phyloP scores from a whole-genome alignment of 2,797 vertebrate species.

The Rhabdophis nuchalis region DNA sequence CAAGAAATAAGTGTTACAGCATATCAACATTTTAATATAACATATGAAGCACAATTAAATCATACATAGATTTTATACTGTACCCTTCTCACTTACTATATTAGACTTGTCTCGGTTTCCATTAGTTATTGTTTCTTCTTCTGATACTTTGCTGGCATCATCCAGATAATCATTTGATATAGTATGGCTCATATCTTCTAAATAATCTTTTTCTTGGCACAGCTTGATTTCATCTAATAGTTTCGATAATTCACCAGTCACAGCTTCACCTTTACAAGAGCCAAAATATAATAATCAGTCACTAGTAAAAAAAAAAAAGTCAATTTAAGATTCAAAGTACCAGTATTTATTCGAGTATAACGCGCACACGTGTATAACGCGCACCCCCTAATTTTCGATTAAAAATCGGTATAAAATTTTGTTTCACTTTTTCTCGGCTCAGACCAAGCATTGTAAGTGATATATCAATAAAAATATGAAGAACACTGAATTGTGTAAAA shows the following conservation, averaged over 20 bases:
- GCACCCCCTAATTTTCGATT: too few species aligned
- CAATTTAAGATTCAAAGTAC: slow-evolving; percentile 30
- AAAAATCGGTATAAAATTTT: too few species aligned
- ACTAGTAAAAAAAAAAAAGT: slow-evolving; percentile 32
- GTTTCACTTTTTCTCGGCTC: too few species aligned
- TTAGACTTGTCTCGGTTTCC: slow-evolving; percentile 78
- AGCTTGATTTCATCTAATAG: slow-evolving; percentile 94
- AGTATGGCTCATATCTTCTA: slow-evolving; percentile 94
- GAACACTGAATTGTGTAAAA: too few species aligned
- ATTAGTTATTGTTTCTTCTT: slow-evolving; percentile 83
- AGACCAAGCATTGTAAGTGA: too few species aligned
- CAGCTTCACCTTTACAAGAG: slow-evolving; percentile 80
- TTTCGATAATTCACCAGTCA: slow-evolving; percentile 92
- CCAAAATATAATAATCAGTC: slow-evolving; percentile 38
- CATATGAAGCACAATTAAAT: not conserved
- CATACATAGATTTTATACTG: not conserved
- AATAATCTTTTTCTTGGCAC: slow-evolving; percentile 92
- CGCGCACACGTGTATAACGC: too few species aligned
- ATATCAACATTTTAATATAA: not conserved
- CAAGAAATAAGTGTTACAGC: not conserved
- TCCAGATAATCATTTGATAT: slow-evolving; percentile 92
- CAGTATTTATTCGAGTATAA: too few species aligned
- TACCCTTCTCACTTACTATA: slow-evolving; percentile 74
- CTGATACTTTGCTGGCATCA: slow-evolving; percentile 85
- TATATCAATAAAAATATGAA: too few species aligned